A percentile compares a stretch with the other conserved stretches of the same genome.
Evolutionary conservation across 64 coral and sea anemone genomes (phyloP).

Genomic region (Montipora sp.): DNA sequence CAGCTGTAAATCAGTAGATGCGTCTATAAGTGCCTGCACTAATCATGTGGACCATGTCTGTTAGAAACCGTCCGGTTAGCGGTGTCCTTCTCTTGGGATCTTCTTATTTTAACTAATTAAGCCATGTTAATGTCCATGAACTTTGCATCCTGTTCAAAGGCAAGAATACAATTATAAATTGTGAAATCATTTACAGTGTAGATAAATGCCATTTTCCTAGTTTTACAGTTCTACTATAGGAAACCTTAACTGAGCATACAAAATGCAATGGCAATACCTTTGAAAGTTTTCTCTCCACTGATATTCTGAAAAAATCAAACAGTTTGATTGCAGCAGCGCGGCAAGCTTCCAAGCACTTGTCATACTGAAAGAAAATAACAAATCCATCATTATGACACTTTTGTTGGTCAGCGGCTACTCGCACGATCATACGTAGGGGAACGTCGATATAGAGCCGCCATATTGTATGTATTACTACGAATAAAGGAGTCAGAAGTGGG

Average conservation of each 20-base stretch:
- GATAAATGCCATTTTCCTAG: no score
- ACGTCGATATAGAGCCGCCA: no score
- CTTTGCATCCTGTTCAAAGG: conserved; percentile 57
- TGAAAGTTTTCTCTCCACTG: conserved; percentile 91
- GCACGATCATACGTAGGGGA: no score
- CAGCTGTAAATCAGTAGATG: no score
- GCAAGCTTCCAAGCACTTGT: conserved; percentile 82
- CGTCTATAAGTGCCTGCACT: no score
- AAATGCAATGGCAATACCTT: conserved; percentile 53
- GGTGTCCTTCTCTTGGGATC: neutral
- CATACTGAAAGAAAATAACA: conserved; percentile 55
- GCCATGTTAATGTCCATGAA: conserved; percentile 73
- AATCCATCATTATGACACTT: neutral
- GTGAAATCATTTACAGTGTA: neutral
- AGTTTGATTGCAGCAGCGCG: conserved; percentile 55
- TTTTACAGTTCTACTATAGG: neutral
- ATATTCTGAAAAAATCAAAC: conserved; percentile 80
- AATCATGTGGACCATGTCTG: no score
- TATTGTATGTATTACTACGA: no score
- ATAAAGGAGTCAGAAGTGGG: no score
- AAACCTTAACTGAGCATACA: neutral
- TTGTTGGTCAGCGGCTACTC: no score
- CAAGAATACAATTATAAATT: conserved; percentile 1
- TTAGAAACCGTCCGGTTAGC: neutral
- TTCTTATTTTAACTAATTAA: neutral